Percentiles rank a stretch among this genome's conserved stretches.
Conservation (phyloP, 2,888 invertebrate species). For the Ellobium chinense region DNA sequence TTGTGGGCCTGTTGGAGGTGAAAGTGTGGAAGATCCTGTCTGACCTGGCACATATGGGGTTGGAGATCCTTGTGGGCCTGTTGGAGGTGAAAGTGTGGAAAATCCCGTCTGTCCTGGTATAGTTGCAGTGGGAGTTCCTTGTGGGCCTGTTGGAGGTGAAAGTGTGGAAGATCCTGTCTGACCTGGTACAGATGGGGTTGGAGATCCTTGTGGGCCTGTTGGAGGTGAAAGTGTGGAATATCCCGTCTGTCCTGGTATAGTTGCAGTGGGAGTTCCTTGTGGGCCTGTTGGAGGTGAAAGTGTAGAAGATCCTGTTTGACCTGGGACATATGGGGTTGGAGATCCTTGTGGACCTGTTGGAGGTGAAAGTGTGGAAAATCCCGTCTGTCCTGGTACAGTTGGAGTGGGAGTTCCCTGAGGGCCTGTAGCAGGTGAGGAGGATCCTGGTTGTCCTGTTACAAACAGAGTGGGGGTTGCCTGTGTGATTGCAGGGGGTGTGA, state of each 20-base stretch:
- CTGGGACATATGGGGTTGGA: not conserved
- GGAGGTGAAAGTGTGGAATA: not conserved
- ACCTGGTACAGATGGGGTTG: not conserved
- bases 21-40: not conserved
- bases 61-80: not conserved
- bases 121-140: not conserved
- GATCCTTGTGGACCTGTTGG: not conserved
- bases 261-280: not conserved
- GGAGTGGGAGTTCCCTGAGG: not conserved
- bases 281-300: not conserved
- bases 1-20: not conserved
- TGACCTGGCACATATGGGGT: not conserved
- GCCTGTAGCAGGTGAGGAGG: conserved; percentile 14
- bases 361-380: not conserved
- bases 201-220: not conserved
- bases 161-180: not conserved
- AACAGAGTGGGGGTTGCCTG: conserved; percentile 6
- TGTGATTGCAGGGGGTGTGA: conserved; percentile 30
- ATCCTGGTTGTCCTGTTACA: not conserved
- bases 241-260: not conserved
- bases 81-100: conserved; percentile 22
- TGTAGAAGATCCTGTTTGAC: not conserved
- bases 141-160: not conserved
- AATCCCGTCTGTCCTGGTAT: not conserved
- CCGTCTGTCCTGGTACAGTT: not conserved